Evolutionary conservation across 2,888 invertebrate genomes (phyloP).

Genomic region (Dolichomitus sp.): DNA sequence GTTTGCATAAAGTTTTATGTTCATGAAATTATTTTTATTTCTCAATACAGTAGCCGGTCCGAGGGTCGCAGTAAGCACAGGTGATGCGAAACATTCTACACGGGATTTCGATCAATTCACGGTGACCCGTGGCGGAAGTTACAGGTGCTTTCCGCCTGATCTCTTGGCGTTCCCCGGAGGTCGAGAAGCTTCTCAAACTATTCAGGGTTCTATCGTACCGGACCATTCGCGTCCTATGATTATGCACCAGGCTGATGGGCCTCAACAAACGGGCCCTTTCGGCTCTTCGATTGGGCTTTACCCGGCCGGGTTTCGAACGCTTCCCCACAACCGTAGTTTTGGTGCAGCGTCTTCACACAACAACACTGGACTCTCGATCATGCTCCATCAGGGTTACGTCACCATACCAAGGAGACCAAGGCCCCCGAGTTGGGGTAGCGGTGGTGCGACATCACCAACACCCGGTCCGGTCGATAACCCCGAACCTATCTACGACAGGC

Average conservation of each 20-base stretch:
- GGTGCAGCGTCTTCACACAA: slow-evolving; percentile 76
- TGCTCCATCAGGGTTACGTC: slow-evolving; percentile 94
- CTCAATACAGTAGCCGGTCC: slow-evolving; percentile 86
- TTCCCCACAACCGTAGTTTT: slow-evolving; percentile 90
- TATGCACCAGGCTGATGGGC: slow-evolving; percentile 86
- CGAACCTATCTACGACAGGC: slow-evolving; percentile 95
- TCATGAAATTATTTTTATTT: slow-evolving; percentile 73
- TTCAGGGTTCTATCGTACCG: slow-evolving; percentile 93
- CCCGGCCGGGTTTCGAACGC: slow-evolving; percentile 90
- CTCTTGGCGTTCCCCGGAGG: slow-evolving; percentile 92
- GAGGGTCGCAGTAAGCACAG: slow-evolving; percentile 87
- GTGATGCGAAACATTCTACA: slow-evolving; percentile 77
- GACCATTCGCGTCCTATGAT: slow-evolving; percentile 90
- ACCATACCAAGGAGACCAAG: slow-evolving; percentile 95
- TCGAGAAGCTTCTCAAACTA: slow-evolving; percentile 85
- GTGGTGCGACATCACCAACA: slow-evolving; percentile 87
- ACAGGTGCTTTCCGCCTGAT: slow-evolving; percentile 92
- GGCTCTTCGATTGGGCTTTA: slow-evolving; percentile 81
- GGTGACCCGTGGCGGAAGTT: slow-evolving; percentile 87
- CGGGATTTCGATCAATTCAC: slow-evolving; percentile 86
- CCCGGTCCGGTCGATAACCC: slow-evolving; percentile 87
- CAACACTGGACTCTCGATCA: slow-evolving; percentile 88
- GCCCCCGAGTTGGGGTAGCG: slow-evolving; percentile 93
- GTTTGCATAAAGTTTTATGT: not conserved
- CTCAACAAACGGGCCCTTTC: slow-evolving; percentile 82